Percentiles rank a stretch among this genome's conserved stretches.
phyloP scores from a whole-genome alignment of 2,888 invertebrate genomes.

The Cinara cedri region DNA sequence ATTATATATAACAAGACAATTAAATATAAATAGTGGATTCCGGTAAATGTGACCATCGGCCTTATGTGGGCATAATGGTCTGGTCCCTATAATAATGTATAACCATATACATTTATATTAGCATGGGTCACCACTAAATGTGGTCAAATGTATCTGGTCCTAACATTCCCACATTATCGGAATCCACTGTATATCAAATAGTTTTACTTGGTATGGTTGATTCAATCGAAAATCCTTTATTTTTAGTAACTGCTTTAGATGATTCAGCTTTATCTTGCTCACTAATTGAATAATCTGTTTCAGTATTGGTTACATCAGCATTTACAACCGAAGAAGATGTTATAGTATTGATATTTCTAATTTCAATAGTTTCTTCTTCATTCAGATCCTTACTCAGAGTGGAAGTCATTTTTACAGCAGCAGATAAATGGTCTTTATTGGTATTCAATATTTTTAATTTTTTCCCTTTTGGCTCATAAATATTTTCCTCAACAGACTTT shows the following conservation, averaged over 20 bases:
- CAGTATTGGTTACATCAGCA: neutral
- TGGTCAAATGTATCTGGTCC: no score
- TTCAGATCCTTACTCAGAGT: neutral
- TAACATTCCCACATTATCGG: no score
- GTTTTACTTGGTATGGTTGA: conserved; percentile 33
- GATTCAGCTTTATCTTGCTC: neutral
- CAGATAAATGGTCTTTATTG: neutral
- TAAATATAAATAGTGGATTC: no score
- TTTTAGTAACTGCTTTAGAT: neutral
- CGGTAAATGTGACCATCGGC: no score
- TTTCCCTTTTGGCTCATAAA: conserved; percentile 12
- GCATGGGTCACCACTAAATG: no score
- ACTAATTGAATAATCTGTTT: neutral
- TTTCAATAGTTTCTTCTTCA: neutral
- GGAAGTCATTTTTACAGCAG: neutral
- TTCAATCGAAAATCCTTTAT: neutral
- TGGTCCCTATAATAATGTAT: no score
- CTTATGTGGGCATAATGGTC: no score
- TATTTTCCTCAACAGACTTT: neutral
- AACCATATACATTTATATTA: no score
- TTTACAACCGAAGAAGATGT: neutral
- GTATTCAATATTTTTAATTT: neutral
- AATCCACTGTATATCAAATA: conserved; percentile 1
- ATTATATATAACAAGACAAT: neutral
- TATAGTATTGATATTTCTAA: neutral